Evolutionary conservation across 2,888 invertebrate species (phyloP), one percentile per base, ranked within the genome.

Genomic region (Oscheius sp.): DNA sequence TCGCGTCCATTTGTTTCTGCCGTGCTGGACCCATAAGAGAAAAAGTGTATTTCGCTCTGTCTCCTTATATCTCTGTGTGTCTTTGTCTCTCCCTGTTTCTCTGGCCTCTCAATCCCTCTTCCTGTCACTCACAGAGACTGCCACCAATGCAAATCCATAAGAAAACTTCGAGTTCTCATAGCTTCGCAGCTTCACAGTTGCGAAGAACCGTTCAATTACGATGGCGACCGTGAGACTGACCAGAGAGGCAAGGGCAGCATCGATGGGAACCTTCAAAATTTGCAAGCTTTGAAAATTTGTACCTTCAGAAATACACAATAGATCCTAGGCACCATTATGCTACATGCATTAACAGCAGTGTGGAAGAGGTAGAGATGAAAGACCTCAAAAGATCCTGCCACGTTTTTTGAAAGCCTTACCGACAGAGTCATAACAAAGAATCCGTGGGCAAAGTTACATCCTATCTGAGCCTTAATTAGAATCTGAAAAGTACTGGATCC

Each of bases 271-370:
- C 63, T 63, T 13, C 2, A 11, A 42, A 1, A 37, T n/a, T 48
- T n/a, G n/a, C 5, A 48, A 29, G 29, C 35, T 37, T 37, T 9
- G 5, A 35, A 35, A 35, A 35, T 2, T 32, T 48, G 5, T 13
- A 63, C 63, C 48, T 63, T 63, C 48, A 63, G 48, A 63, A 63
- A 48, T 47, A 63, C n/a, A 29, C 63, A 63, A 48, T 48, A 63
- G n/a, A 48, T 2, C 1, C 48, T 47, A 32, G 50, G 47, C 3
- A 63, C 48, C 48, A 63, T 5, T 47, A 63, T 63, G 11, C 48
- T n/a, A n/a, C 63, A 63, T 9, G 21, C 63, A 21, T n/a, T 10
- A 2, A 7, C n/a, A 21, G 63, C 47, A 5, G 63, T 29, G 10
- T n/a, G 32, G 48, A 63, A 63, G 63, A 63, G 63, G 29, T 63